Evolutionary conservation across 2,113 vertebrate species (phyloP).

Genomic region (Nesoenas mayeri): DNA sequence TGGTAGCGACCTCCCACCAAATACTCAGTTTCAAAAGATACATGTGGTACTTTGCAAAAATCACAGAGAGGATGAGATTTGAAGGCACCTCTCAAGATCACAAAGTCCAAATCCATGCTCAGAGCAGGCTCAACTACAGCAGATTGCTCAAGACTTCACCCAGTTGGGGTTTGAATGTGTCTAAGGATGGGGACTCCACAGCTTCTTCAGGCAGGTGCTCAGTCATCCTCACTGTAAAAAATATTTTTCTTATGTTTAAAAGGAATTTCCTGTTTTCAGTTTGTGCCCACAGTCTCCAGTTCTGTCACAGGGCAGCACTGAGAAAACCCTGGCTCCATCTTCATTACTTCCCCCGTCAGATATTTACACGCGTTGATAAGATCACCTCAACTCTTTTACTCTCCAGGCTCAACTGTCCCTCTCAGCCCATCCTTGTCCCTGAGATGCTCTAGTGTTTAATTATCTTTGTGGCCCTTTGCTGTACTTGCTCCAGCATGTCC

Average conservation of each 20-base stretch:
- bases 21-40: not conserved
- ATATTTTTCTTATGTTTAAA: not conserved
- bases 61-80: not conserved
- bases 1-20: not conserved
- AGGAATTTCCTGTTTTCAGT: not conserved
- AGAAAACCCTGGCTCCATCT: not conserved
- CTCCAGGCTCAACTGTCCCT: not conserved
- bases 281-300: not conserved
- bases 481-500: not conserved
- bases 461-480: not conserved
- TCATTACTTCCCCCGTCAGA: not conserved
- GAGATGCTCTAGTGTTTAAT: not conserved
- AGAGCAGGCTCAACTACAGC: not conserved
- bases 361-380: not conserved
- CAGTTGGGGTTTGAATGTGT: not conserved
- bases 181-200: not conserved
- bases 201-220: not conserved
- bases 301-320: not conserved
- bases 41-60: not conserved
- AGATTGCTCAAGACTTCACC: not conserved
- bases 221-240: not conserved
- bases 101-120: not conserved
- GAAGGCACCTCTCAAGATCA: not conserved
- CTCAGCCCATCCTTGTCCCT: not conserved
- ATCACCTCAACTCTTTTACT: not conserved